Evolutionary conservation across 2,888 invertebrate genomes (phyloP).

Genomic region (Gnatocerus cornutus): DNA sequence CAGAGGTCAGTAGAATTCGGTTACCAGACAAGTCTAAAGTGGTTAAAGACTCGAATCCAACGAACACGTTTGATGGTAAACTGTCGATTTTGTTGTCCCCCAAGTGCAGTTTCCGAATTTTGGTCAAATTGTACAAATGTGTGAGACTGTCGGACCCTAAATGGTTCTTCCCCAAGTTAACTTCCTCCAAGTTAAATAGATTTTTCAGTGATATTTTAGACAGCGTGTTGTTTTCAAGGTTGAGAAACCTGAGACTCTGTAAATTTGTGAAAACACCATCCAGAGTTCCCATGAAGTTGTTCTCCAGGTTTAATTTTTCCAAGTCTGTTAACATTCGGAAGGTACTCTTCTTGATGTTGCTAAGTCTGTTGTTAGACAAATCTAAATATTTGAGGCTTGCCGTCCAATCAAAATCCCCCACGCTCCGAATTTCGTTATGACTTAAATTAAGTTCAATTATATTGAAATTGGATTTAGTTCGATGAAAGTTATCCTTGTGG

Average conservation of each 20-base stretch:
- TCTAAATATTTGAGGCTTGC: conserved; percentile 53
- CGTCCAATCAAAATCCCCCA: conserved; percentile 51
- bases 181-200: conserved; percentile 33
- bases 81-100: conserved; percentile 57
- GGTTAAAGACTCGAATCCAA: conserved; percentile 45
- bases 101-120: conserved; percentile 55
- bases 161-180: conserved; percentile 44
- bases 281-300: conserved; percentile 21
- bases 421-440: conserved; percentile 57
- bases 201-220: conserved; percentile 17
- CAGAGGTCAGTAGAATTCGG: conserved; percentile 52
- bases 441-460: conserved; percentile 59
- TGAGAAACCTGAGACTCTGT: conserved; percentile 43
- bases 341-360: conserved; percentile 47
- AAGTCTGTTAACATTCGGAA: conserved; percentile 53
- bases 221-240: conserved; percentile 49
- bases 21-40: conserved; percentile 60
- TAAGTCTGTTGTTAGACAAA: conserved; percentile 56
- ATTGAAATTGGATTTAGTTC: not conserved
- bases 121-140: conserved; percentile 50
- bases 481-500: not conserved
- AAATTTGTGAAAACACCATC: conserved; percentile 46
- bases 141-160: conserved; percentile 47
- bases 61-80: conserved; percentile 48
- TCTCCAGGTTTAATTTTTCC: conserved; percentile 48